phyloP scores from a whole-genome alignment of 1,140 invertebrate genomes.

The Dendrolimus punctatus region DNA sequence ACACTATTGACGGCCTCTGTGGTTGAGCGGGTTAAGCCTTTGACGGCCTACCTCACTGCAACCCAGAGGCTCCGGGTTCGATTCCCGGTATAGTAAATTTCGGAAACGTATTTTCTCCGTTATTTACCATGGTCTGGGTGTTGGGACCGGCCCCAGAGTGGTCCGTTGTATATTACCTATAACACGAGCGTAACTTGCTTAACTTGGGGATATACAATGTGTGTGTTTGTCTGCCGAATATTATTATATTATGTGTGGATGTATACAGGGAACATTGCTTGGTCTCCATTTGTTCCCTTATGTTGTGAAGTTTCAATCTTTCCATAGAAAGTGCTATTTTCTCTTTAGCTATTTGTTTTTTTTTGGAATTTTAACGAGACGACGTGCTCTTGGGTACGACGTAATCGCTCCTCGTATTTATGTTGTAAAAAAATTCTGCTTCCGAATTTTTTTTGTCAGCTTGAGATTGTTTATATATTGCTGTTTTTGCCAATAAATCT shows the following conservation, averaged over 20 bases:
- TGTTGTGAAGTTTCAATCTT: slow-evolving; percentile 58
- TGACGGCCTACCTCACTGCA: no score
- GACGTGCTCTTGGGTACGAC: slow-evolving; percentile 60
- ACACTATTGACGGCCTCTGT: no score
- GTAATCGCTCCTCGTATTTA: slow-evolving; percentile 64
- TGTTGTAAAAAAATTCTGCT: slow-evolving; percentile 53
- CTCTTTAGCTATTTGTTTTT: slow-evolving; percentile 67
- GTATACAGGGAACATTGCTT: slow-evolving; percentile 58
- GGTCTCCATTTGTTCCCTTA: slow-evolving; percentile 51
- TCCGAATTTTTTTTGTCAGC: slow-evolving; percentile 63
- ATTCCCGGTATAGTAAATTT: no score
- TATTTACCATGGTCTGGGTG: no score
- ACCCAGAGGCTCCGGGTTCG: no score
- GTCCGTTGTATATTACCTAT: no score
- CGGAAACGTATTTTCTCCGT: no score
- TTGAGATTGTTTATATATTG: slow-evolving; percentile 59
- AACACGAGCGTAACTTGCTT: no score
- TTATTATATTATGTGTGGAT: slow-evolving; percentile 27
- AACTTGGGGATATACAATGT: no score
- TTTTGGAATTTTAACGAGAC: slow-evolving; percentile 58
- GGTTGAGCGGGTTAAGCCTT: no score
- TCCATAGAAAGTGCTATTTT: slow-evolving; percentile 64
- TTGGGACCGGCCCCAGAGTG: no score
- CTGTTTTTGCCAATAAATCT: slow-evolving; percentile 56
- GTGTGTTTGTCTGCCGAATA: no score